Percentiles rank a stretch among this genome's conserved stretches.
These are phyloP conservation scores for Sinella curviseta DNA, from an alignment of 1,140 invertebrate genomes.

Conservation along the genomic window DNA sequence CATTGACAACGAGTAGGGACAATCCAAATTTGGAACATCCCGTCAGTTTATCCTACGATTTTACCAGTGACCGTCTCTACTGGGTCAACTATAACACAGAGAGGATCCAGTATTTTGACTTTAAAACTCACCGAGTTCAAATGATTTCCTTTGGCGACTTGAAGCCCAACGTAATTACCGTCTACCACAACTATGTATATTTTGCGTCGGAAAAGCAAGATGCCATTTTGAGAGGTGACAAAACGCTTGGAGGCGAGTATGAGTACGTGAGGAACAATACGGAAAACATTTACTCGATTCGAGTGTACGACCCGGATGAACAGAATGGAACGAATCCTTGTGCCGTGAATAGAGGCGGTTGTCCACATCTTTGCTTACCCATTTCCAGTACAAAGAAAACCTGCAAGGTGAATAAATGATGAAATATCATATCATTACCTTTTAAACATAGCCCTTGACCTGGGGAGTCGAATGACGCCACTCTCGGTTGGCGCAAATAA, in stretches of 20 bases:
- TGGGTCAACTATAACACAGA: constrained; percentile 60
- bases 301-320: constrained; percentile 66
- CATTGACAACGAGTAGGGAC: constrained; percentile 55
- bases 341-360: constrained; percentile 61
- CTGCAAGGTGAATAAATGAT: too few relatives aligned
- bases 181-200: constrained; percentile 62
- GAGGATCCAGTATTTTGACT: constrained; percentile 66
- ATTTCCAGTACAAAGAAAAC: constrained; percentile 58
- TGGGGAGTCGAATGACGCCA: too few relatives aligned
- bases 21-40: constrained; percentile 52
- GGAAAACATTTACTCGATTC: constrained; percentile 47
- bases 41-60: constrained; percentile 63
- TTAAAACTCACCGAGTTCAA: constrained; percentile 56
- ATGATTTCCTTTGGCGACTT: constrained; percentile 54
- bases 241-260: constrained; percentile 56
- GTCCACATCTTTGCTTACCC: constrained; percentile 78
- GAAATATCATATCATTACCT: too few relatives aligned
- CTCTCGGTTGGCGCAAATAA: too few relatives aligned
- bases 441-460: too few relatives aligned
- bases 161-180: constrained; percentile 61
- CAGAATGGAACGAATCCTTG: constrained; percentile 61
- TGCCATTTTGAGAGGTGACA: constrained; percentile 62
- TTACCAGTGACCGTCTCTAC: constrained; percentile 65
- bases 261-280: constrained; percentile 59
- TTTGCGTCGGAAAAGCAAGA: constrained; percentile 63